Percentiles rank a stretch among this genome's conserved stretches.
Conservation (phyloP, 2,797 vertebrate genomes). For the Podarcis lilfordi region DNA sequence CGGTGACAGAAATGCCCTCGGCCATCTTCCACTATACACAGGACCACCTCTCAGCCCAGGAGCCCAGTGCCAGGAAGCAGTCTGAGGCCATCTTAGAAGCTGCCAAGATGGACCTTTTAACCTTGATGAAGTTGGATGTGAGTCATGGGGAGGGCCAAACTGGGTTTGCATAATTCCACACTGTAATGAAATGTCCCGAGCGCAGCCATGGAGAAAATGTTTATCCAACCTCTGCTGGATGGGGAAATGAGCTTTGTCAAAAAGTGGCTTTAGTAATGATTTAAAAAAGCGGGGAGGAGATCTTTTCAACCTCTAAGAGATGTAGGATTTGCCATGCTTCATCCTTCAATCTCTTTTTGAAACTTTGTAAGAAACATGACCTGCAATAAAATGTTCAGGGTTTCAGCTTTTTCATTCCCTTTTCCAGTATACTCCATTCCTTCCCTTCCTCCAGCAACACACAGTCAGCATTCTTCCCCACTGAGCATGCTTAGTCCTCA, state of each 20-base stretch:
- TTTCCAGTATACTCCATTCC: not conserved
- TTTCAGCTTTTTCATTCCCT: not conserved
- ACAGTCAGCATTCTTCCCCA: not conserved
- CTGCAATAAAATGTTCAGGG: not conserved
- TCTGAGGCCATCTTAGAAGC: conserved; percentile 85
- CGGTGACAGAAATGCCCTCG: conserved; percentile 82
- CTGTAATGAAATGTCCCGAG: not conserved
- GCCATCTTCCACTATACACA: conserved; percentile 83
- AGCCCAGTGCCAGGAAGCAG: conserved; percentile 78
- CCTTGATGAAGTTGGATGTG: conserved; percentile 89
- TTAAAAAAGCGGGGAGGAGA: too few species aligned
- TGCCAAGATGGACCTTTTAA: conserved; percentile 90
- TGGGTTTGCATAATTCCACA: not conserved
- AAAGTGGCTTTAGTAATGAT: not conserved
- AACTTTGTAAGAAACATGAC: not conserved
- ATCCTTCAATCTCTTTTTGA: not conserved
- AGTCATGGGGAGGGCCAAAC: conserved; percentile 52
- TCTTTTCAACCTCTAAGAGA: not conserved
- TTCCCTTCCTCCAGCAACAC: not conserved
- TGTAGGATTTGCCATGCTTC: not conserved
- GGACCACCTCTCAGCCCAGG: conserved; percentile 71
- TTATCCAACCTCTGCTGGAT: not conserved
- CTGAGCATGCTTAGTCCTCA: not conserved
- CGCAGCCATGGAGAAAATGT: not conserved
- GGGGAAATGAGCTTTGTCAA: not conserved